phyloP scores from a whole-genome alignment of 2,113 vertebrate species.

The Opisthocomus hoazin region DNA sequence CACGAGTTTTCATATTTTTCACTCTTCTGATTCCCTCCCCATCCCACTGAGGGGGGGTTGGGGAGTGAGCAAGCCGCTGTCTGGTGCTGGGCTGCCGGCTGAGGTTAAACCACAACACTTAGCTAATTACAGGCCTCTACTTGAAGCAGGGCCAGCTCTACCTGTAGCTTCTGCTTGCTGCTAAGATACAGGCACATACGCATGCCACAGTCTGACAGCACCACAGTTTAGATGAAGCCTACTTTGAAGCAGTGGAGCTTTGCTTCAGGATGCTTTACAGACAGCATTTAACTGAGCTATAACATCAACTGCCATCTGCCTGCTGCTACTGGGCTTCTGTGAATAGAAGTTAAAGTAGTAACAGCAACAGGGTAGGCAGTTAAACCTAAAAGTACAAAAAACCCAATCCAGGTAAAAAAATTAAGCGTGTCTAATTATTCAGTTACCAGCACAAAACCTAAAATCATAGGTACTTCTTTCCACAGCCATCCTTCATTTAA shows the following conservation, averaged over 20 bases:
- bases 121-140: neutral
- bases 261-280: neutral
- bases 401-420: neutral
- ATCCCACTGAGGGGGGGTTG: no score
- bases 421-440: neutral
- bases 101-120: no score
- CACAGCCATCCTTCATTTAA: neutral
- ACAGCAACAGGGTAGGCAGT: neutral
- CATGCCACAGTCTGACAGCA: neutral
- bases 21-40: no score
- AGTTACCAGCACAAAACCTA: neutral
- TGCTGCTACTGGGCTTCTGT: neutral
- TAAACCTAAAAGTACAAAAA: neutral
- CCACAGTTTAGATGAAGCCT: neutral
- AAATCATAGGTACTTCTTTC: neutral
- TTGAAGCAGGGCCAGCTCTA: conserved; percentile 9
- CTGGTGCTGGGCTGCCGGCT: no score
- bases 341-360: neutral
- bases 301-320: neutral
- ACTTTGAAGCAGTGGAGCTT: neutral
- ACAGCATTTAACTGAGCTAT: neutral
- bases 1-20: no score
- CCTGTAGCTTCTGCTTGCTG: conserved; percentile 4
- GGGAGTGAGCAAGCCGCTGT: no score
- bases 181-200: neutral